Base-by-base conservation (phyloP, 2,113 vertebrate species). In the Clarias gariepinus region DNA sequence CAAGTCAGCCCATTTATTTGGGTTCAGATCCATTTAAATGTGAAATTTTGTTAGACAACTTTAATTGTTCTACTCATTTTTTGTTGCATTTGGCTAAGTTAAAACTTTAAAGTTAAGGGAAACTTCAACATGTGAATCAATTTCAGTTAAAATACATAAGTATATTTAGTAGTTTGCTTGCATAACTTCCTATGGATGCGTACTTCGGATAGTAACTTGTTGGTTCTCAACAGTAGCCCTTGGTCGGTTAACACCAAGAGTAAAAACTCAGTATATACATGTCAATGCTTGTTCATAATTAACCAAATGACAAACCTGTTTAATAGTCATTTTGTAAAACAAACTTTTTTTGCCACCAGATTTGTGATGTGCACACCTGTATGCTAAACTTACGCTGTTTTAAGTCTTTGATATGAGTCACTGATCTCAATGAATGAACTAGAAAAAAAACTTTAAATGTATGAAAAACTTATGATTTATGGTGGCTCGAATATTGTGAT, bases 271-370 rank as follows among this genome's bases (percentile, higher is more conserved):
- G 33, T 33, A 4, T 23, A 2, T 57, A 57, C 77, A 16, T 36
- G 4, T 16, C 5, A 52, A 28, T 25, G 3, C 6, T 58, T 81
- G 28, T 63, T 60, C 33, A 60, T 33, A 60, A 33, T 80, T 57
- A 55, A 33, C n/a, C 47, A 78, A 30, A 52, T 55, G 77, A 6
- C 52, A 79, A 28, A 33, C 28, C 28, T 61, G n/a, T 28, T 58
- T 23, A 55, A 36, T 80, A 21, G 30, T 81, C 30, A 33, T 18
- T 52, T 81, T 81, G 80, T 61, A 81, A 81, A 73, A 33, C 68
- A 36, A 47, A 36, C 23, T 10, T 1, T 61, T 61, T 11, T 15
- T 7, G 47, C 68, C 68, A 9, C 21, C 73, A 76, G 41, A 41
- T 41, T 73, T 41, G 69, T 52, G 12, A 76, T 76, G 4, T 76